These are phyloP conservation scores for Bombus confusus DNA, from an alignment of 1,140 invertebrate genomes.

Conservation along the genomic window DNA sequence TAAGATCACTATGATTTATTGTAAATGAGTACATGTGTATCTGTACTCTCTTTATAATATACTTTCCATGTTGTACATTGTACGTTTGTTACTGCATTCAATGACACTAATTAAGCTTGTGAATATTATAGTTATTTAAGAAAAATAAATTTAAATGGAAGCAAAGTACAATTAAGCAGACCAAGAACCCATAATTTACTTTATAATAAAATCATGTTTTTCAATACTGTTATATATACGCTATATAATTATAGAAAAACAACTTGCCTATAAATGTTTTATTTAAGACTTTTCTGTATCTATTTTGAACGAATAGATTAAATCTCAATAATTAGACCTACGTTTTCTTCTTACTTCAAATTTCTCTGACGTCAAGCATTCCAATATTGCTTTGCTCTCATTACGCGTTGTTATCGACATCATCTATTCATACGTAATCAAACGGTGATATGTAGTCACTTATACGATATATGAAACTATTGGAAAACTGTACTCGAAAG, in stretches of 20 bases:
- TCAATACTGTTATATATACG: not conserved
- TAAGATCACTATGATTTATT: conserved; percentile 20
- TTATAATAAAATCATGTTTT: not conserved
- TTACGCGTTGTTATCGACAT: not conserved
- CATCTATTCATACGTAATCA: not conserved
- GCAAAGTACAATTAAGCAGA: conserved; percentile 26
- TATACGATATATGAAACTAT: conserved; percentile 32
- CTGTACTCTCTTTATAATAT: conserved; percentile 51
- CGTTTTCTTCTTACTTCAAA: not conserved
- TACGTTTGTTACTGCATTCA: conserved; percentile 39
- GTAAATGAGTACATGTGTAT: conserved; percentile 2
- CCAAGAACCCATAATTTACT: conserved; percentile 26
- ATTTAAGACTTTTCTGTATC: not conserved
- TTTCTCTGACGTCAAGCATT: conserved; percentile 20
- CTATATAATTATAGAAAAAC: conserved; percentile 13
- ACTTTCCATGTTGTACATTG: conserved; percentile 24
- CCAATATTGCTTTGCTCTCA: not conserved
- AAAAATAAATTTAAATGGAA: conserved; percentile 16
- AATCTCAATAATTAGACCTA: not conserved
- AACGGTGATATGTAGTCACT: conserved; percentile 6
- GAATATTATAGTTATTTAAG: conserved; percentile 44
- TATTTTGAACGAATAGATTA: not conserved
- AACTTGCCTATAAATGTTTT: not conserved
- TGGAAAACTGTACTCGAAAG: conserved; percentile 39
- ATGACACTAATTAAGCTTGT: conserved; percentile 33